phyloP scores from a whole-genome alignment of 2,888 invertebrate genomes.

The Polyommatus iphigenia region DNA sequence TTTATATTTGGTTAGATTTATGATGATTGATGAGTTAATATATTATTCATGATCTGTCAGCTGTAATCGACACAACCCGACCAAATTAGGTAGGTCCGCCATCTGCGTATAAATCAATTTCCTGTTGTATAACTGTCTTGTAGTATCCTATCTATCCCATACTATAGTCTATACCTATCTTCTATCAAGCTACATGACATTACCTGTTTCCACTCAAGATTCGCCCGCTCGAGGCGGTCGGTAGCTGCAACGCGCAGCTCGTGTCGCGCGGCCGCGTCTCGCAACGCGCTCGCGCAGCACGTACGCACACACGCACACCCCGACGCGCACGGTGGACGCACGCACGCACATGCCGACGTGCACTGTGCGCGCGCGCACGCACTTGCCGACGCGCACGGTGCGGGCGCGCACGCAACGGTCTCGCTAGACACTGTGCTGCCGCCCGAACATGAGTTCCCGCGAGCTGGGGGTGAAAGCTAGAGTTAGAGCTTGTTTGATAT shows the following conservation, averaged over 20 bases:
- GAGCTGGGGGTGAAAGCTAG: conserved; percentile 6
- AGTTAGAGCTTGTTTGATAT: background rate
- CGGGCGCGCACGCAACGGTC: conserved; percentile 4
- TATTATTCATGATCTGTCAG: no score
- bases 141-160: no score
- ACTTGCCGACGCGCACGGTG: conserved; percentile 48
- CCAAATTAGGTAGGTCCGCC: no score
- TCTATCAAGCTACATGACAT: background rate
- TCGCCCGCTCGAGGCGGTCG: conserved; percentile 88
- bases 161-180: background rate
- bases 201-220: conserved; percentile 90
- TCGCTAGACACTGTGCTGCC: conserved; percentile 29
- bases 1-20: no score
- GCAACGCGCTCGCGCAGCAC: conserved; percentile 79
- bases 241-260: conserved; percentile 89
- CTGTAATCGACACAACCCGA: no score
- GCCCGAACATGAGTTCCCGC: conserved; percentile 30
- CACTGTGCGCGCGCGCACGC: conserved; percentile 55
- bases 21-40: no score
- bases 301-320: conserved; percentile 45
- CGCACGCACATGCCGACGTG: conserved; percentile 44
- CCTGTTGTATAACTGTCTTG: no score
- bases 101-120: no score
- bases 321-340: conserved; percentile 39
- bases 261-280: conserved; percentile 89